A percentile compares a stretch with the other conserved stretches of the same genome.
Conservation (phyloP, 2,888 invertebrate species). For the Ethmia dodecea region DNA sequence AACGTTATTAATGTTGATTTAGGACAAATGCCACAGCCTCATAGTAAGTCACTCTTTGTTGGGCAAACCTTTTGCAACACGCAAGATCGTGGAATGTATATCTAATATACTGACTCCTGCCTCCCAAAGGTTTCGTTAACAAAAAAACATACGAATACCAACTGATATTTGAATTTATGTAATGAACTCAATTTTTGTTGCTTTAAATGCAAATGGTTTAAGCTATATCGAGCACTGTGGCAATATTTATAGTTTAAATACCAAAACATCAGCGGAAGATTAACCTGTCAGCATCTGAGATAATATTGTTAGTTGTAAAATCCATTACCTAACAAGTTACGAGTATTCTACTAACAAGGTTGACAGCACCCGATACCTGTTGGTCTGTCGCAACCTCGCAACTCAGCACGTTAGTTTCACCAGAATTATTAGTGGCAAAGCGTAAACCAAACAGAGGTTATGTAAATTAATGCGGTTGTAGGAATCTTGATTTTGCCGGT, state of each 20-base stretch:
- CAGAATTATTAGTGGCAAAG: constrained; percentile 47
- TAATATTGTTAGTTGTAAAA: constrained; percentile 28
- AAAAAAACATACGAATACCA: too few relatives aligned
- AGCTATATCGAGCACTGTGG: constrained; percentile 2
- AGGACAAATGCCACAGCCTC: constrained; percentile 31
- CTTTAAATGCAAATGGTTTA: neutral
- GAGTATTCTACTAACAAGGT: constrained; percentile 54
- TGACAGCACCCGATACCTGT: constrained; percentile 50
- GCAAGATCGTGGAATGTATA: too few relatives aligned
- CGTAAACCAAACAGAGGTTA: constrained; percentile 46
- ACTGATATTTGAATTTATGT: too few relatives aligned
- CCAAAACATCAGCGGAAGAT: constrained; percentile 24
- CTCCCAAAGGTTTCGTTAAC: too few relatives aligned
- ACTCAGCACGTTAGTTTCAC: constrained; percentile 62
- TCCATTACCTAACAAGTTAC: constrained; percentile 53
- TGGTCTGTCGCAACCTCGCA: constrained; percentile 42
- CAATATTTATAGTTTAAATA: constrained; percentile 21
- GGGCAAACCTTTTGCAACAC: too few relatives aligned
- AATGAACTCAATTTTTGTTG: neutral
- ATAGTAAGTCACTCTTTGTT: neutral
- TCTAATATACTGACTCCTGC: too few relatives aligned
- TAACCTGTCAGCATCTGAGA: constrained; percentile 30
- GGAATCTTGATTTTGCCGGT: constrained; percentile 25
- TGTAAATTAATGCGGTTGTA: constrained; percentile 41
- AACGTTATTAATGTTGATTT: constrained; percentile 37